Conservation (phyloP, 1,140 invertebrate species). For the Drosophila micromelanica region DNA sequence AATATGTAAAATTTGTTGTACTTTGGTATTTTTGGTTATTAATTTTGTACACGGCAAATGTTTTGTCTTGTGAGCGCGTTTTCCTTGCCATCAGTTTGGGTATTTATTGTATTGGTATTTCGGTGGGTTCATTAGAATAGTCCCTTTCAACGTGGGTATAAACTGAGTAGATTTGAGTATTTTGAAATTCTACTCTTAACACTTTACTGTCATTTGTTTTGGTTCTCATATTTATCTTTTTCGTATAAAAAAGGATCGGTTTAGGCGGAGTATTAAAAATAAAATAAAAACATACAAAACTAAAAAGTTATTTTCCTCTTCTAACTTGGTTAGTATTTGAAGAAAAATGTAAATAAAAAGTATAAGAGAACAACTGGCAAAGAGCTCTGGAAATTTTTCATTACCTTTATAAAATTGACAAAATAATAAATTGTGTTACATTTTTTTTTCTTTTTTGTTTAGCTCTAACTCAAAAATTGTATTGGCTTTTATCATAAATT, state of each 20-base stretch:
- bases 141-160: conserved; percentile 65
- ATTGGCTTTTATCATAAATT: conserved; percentile 12
- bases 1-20: conserved; percentile 43
- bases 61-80: conserved; percentile 72
- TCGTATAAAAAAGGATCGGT: conserved; percentile 84
- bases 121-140: conserved; percentile 35
- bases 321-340: conserved; percentile 58
- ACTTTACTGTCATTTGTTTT: conserved; percentile 53
- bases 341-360: conserved; percentile 66
- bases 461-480: conserved; percentile 1
- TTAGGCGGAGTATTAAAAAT: conserved; percentile 81
- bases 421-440: conserved; percentile 50
- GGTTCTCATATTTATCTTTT: conserved; percentile 84
- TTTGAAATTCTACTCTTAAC: conserved; percentile 58
- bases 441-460: not conserved
- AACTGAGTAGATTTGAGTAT: conserved; percentile 53
- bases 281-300: conserved; percentile 72
- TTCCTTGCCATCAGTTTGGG: conserved; percentile 59
- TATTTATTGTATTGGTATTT: conserved; percentile 33
- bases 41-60: conserved; percentile 41
- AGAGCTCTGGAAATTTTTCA: conserved; percentile 84
- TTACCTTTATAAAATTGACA: conserved; percentile 61
- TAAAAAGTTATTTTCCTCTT: conserved; percentile 56
- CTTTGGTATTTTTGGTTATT: conserved; percentile 26
- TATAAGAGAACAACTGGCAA: conserved; percentile 79